Conservation (phyloP, 2,797 vertebrate genomes). For the Anas capensis region DNA sequence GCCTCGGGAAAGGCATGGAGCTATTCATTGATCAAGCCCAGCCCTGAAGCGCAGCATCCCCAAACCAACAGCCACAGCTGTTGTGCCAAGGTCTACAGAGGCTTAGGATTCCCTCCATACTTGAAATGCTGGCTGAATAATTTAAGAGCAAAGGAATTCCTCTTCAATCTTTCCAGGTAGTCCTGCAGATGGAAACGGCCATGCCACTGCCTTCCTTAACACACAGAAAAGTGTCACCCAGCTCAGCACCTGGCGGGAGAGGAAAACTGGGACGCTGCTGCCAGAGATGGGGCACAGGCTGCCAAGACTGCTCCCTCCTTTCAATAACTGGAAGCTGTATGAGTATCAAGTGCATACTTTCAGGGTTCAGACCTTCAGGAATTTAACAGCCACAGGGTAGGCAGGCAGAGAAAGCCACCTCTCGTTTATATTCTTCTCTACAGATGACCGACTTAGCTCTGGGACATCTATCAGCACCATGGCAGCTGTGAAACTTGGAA, state of each 20-base stretch:
- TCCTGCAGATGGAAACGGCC: neutral
- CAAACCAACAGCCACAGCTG: neutral
- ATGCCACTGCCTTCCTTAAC: neutral
- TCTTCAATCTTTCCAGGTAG: neutral
- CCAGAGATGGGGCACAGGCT: neutral
- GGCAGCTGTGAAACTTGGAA: neutral
- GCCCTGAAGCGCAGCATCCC: neutral
- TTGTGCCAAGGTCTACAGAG: neutral
- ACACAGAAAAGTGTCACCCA: neutral
- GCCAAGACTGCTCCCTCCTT: neutral
- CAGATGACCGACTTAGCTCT: neutral
- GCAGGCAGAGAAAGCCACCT: neutral
- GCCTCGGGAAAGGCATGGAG: neutral
- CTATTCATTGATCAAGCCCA: neutral
- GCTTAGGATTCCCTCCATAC: neutral
- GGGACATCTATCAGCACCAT: neutral
- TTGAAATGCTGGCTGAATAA: neutral
- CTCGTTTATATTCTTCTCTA: neutral
- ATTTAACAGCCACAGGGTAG: neutral
- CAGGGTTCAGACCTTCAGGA: neutral
- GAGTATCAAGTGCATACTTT: neutral
- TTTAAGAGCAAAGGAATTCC: neutral
- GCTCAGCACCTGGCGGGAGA: neutral
- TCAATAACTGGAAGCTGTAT: neutral
- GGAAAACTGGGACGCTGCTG: neutral